Evolutionary conservation across 1,140 invertebrate genomes (phyloP), one percentile per base, ranked within the genome.

Genomic region (Halesus radiatus): DNA sequence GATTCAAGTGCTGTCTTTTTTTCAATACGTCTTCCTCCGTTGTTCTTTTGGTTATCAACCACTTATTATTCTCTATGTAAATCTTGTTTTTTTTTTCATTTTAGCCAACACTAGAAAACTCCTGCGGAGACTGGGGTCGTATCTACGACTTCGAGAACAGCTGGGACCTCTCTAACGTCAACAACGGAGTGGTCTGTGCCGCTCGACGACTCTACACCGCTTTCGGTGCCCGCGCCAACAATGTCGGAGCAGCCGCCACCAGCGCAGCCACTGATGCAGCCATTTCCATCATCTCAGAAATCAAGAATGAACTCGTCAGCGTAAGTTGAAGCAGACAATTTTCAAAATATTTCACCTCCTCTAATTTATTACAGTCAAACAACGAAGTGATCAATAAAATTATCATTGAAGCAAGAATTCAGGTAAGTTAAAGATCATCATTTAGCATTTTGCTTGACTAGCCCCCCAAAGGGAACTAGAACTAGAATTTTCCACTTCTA

Each of bases 181-280:
- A 58, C 37, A 23, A 76, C 2, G 74, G 23, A 26, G 64, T 62
- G 3, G 54, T 64, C 0, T 76, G 77, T 58, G 64, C 73, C 22
- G 76, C 82, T 7, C 82, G 80, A 20, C 54, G 74, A 5, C 74
- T 83, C 8, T 83, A 83, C 74, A 62, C 45, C 18, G 58, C 82
- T 22, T 80, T 83, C 79, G 66, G 32, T 10, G 53, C 82, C 45
- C 78, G 79, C 77, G 53, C 77, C 54, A 83, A 83, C 82, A 81
- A 83, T 50, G 82, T 83, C 50, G 82, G 82, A 64, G 82, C 82
- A 74, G 82, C 82, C 4, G 82, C 78, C n/a, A 81, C 82, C 73
- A 79, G 76, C 50, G 82, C 82, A 54, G 73, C 80, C 16, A 83
- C 82, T 13, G 37, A 10, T 16, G 52, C 62, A 32, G 79, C 79